Evolutionary conservation across 2,888 invertebrate genomes (phyloP).

Genomic region (Elgonia sp.): DNA sequence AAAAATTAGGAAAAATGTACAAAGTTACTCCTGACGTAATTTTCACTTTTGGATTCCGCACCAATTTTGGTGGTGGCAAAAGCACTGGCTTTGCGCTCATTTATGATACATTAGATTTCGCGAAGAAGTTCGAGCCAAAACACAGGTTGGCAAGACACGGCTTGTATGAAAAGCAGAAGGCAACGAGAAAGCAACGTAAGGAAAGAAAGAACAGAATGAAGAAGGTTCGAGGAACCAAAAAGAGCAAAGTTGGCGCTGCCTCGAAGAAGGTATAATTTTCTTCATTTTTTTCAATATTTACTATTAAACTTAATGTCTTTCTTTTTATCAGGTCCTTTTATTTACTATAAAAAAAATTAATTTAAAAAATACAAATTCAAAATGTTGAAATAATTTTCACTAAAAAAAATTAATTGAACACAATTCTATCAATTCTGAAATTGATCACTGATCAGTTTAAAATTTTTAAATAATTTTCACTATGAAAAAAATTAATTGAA

Average conservation of each 20-base stretch:
- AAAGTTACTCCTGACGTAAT: slow-evolving; percentile 98
- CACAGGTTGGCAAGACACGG: slow-evolving; percentile 98
- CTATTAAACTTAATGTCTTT: too few species aligned
- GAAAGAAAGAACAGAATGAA: slow-evolving; percentile 99
- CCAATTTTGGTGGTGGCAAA: slow-evolving; percentile 99
- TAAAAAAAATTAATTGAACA: too few species aligned
- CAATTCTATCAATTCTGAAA: too few species aligned
- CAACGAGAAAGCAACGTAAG: slow-evolving; percentile 99
- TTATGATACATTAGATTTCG: slow-evolving; percentile 98
- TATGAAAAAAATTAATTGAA: too few species aligned
- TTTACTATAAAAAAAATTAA: too few species aligned
- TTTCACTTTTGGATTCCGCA: slow-evolving; percentile 98
- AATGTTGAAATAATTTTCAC: too few species aligned
- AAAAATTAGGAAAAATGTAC: slow-evolving; percentile 99
- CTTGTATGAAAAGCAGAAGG: slow-evolving; percentile 96
- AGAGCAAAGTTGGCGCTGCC: slow-evolving; percentile 98
- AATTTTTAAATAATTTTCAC: too few species aligned
- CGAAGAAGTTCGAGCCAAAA: slow-evolving; percentile 99
- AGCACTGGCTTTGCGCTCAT: slow-evolving; percentile 98
- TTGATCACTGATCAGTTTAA: too few species aligned
- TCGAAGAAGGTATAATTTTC: slow-evolving; percentile 92
- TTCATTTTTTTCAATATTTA: too few species aligned
- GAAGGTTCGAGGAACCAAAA: slow-evolving; percentile 99
- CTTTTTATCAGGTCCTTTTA: too few species aligned
- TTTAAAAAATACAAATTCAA: too few species aligned